Base-by-base conservation (phyloP, 2,888 invertebrate genomes). In the Drymonia ruficornis region DNA sequence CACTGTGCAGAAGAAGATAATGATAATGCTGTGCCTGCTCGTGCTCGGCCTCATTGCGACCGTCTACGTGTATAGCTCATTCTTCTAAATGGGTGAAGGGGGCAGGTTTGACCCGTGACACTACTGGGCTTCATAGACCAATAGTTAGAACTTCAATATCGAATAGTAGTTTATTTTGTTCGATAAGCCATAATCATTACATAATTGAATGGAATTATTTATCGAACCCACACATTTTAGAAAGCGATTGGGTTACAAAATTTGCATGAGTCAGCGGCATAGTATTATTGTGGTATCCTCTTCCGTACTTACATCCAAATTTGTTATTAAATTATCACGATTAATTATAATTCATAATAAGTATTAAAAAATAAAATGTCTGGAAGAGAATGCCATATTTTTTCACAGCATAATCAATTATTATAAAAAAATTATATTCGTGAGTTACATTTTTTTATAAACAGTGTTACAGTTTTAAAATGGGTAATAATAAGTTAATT, bases 1-100 rank as follows among this genome's bases (percentile, higher is more conserved):
- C 87, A 80, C 78, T 93, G 89, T 95, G 95, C 95, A 97, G 97
- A 97, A 97, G 96, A 97, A 97, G 95, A 97, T 97, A 86, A 97
- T 97, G 96, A 97, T 97, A 89, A 94, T 97, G 94, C 95, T 97
- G 93, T 97, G 97, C 94, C 94, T 97, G 87, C 95, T 96, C 84
- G 94, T 97, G 86, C 94, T 97, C 85, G 95, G 96, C 82, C 94
- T 96, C 83, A 94, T 97, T 83, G 92, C 89, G 77, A 88, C 91
- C 73, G 91, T 84, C 86, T 92, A 91, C 92, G 91, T 92, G 85
- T 92, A 92, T 91, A 90, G 82, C 88, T 91, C 86, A 76, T 91
- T 92, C 90, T 86, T 87, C 89, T 92, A 91, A 90, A 84, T 83
- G 78, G 77, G 81, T 75, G 78, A 76, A 74, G 70, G 88, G 90